These are phyloP conservation scores for Rostratula benghalensis DNA, from an alignment of 2,113 vertebrate species.

Conservation along the genomic window DNA sequence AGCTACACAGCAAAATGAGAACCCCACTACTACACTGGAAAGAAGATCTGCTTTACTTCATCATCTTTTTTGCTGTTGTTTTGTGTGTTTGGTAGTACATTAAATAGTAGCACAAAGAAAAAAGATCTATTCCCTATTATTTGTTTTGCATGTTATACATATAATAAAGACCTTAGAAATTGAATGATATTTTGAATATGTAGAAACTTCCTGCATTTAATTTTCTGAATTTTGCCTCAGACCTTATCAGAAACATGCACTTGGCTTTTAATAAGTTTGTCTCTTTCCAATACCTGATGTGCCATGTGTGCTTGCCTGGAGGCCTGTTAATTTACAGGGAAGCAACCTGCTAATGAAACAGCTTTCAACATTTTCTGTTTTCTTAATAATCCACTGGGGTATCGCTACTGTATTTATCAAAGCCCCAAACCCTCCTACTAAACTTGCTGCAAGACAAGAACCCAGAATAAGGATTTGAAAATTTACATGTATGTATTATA, in stretches of 20 bases:
- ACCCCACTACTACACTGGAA: neutral
- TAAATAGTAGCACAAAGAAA: neutral
- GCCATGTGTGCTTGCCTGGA: neutral
- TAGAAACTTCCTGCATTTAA: neutral
- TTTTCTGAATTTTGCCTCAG: neutral
- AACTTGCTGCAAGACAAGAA: neutral
- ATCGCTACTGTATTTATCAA: neutral
- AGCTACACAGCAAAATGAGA: neutral
- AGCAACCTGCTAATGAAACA: neutral
- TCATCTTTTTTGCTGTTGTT: neutral
- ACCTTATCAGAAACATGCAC: neutral
- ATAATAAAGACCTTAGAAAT: neutral
- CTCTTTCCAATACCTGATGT: neutral
- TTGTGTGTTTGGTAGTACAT: neutral
- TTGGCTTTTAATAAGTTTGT: neutral
- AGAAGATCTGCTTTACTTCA: neutral
- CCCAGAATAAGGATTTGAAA: neutral
- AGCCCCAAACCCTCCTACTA: neutral
- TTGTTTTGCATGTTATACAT: neutral
- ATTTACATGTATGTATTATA: neutral
- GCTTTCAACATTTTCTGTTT: neutral
- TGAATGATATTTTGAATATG: neutral
- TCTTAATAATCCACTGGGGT: neutral
- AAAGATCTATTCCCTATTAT: neutral
- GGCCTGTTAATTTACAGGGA: neutral